Evolutionary conservation across 2,888 invertebrate genomes (phyloP), one percentile per base, ranked within the genome.

Genomic region (Blastobasis lacticolella): DNA sequence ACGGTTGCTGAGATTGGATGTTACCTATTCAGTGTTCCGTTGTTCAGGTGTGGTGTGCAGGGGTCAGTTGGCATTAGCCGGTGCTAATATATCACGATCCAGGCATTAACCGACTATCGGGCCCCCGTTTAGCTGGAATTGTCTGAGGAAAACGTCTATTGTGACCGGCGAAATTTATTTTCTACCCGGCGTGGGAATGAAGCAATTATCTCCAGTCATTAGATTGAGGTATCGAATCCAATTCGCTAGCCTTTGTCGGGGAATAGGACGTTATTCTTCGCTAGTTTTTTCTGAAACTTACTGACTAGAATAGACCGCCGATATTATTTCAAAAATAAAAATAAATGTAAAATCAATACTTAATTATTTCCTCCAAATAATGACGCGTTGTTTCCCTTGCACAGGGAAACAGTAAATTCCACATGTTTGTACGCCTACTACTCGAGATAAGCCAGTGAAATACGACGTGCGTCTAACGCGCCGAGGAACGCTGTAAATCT

Each of bases 11-110:
- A 23, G 23, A 23, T 23, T 23, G 23, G 23, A 23, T 23, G 23
- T 23, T 23, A 23, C 23, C 23, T 23, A 23, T 23, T 23, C 23
- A 23, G 23, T 23, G 23, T 23, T 23, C 23, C 23, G 23, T 23
- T 23, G 23, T 23, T 23, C 23, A 23, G 23, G 23, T 23, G 23
- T 23, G 23, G 23, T 23, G 42, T 42, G 9, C 10, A 42, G 42
- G 5, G 9, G 5, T 67, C 69, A 76, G 75, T 75, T 74, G 73
- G 64, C 69, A 72, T 72, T 73, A 74, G 70, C 72, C 72, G 63
- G 71, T 70, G 67, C 71, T 79, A 76, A 81, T 78, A 75, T 76
- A 79, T 80, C 80, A 82, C 82, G 82, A 81, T 66, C 71, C 62
- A 55, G 60, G 69, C 81, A 78, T 81, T 79, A 80, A 71, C 64